Evolutionary conservation across 30 jellyfish, hydroid and myxozoan genomes (phyloP).

Genomic region (Aurelia coerulea): DNA sequence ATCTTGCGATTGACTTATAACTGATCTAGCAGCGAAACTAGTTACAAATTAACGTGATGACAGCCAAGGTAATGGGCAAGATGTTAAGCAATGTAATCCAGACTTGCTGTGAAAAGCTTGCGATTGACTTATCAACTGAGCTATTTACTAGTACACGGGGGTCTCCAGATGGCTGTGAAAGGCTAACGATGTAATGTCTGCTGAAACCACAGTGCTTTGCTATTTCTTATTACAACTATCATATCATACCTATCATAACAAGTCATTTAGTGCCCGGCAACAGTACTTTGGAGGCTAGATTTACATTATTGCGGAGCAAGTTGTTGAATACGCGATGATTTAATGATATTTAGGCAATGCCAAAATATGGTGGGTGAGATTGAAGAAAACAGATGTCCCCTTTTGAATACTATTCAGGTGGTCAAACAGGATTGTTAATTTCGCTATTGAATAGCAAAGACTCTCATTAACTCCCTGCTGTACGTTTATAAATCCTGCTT

Average conservation of each 20-base stretch:
- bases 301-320: neutral
- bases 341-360: constrained; percentile 5
- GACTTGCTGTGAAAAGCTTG: too few species aligned
- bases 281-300: neutral
- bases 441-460: neutral
- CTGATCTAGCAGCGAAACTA: neutral
- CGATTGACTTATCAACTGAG: neutral
- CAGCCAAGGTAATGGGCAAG: too few species aligned
- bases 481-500: neutral
- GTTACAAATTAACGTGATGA: too few species aligned
- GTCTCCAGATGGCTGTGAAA: constrained; percentile 1
- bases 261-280: too few species aligned
- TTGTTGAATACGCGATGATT: neutral
- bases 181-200: neutral
- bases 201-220: too few species aligned
- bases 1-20: neutral
- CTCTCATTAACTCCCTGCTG: constrained; percentile 8
- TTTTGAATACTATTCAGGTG: constrained; percentile 21
- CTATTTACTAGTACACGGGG: neutral
- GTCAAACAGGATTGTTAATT: neutral
- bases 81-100: too few species aligned
- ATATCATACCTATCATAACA: too few species aligned
- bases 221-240: too few species aligned
- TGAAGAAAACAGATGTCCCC: constrained; percentile 5
- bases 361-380: neutral